Evolutionary conservation across 2,888 invertebrate species (phyloP), one percentile per base, ranked within the genome.

Genomic region (Hipparchia sbordonii): DNA sequence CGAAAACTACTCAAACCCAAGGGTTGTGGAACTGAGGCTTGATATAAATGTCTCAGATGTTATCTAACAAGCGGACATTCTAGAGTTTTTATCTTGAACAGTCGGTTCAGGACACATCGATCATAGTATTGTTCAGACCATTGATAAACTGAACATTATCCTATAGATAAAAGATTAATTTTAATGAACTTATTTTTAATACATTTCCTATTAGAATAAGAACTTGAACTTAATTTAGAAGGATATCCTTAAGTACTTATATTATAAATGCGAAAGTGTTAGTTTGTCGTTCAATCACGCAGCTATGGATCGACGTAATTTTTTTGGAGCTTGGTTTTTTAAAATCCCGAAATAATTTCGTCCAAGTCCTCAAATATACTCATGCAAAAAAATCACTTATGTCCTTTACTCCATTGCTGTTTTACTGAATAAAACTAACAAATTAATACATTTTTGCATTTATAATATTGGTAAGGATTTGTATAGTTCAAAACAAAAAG

Each of bases 81-180:
- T 72, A 72, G 72, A 67, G 72, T 60, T 71, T 76, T 79, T 80
- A 81, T 80, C 79, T 80, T 69, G 71, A 74, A 73, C 70, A 77
- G 76, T 73, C 74, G 73, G 72, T 73, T 23, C 69, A 74, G 62
- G 72, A 57, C 81, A 74, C 90, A 92, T 93, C 92, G 82, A 92
- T 93, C 92, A 92, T 90, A 86, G 90, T 91, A 91, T 90, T 87
- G 87, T 92, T 82, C 83, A 85, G 81, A 88, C 82, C 77, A 81
- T 84, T 87, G 90, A 92, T 91, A 90, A 91, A 82, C 79, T 74
- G 80, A 85, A 89, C 87, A 89, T 81, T 83, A 82, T 77, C 78
- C 74, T 39, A 78, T 57, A 82, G 86, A 88, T 88, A 84, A 82
- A 74, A 68, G 74, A 73, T 76, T 75, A 76, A 78, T 78, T 81